These are phyloP conservation scores for Ellobius talpinus DNA, from an alignment of 2,113 vertebrate species.

Conservation along the genomic window DNA sequence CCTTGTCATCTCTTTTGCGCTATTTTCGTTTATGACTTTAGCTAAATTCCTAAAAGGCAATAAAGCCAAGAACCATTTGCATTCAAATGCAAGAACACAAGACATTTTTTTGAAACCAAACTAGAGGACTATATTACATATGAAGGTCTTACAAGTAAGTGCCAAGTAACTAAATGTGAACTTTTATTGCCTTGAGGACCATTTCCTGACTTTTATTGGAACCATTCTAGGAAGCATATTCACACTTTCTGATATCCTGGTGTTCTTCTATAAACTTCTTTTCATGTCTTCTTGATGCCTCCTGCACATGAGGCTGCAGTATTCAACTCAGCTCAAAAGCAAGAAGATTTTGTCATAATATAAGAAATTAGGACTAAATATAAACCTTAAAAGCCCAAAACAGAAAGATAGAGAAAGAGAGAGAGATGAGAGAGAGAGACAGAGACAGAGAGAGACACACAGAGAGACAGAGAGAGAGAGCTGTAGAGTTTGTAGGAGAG, in stretches of 20 bases:
- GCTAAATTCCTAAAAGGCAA: conserved; percentile 3
- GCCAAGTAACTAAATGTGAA: conserved; percentile 36
- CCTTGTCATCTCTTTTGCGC: background rate
- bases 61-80: conserved; percentile 55
- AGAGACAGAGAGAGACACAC: background rate
- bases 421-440: background rate
- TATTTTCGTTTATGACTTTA: conserved; percentile 24
- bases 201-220: conserved; percentile 57
- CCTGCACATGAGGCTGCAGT: background rate
- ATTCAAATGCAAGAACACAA: background rate
- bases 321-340: conserved; percentile 44
- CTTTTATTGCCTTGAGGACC: conserved; percentile 3
- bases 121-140: background rate
- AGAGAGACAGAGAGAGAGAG: background rate
- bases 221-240: background rate
- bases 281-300: background rate
- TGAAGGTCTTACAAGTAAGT: conserved; percentile 3
- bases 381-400: background rate
- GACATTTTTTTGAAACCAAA: background rate
- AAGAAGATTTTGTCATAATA: conserved; percentile 1
- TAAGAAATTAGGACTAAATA: conserved; percentile 26
- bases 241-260: background rate
- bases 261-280: conserved; percentile 21
- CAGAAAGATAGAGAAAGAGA: no score
- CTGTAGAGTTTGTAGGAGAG: background rate